A percentile compares a stretch with the other conserved stretches of the same genome.
Evolutionary conservation across 2,888 invertebrate genomes (phyloP).

Genomic region (Philaethria dido): DNA sequence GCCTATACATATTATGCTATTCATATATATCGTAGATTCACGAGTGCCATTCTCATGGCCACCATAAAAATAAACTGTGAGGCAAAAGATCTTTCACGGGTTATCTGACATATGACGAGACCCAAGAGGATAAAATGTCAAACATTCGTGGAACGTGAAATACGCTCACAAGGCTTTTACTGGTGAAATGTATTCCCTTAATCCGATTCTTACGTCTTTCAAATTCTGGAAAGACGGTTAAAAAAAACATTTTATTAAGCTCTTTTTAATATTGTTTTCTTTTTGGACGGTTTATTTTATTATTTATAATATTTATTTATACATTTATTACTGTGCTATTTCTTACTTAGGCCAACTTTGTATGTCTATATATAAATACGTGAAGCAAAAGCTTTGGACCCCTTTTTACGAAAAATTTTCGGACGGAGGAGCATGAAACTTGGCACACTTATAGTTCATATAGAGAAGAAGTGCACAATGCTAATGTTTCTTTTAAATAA

Average conservation of each 20-base stretch:
- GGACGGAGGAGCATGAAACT: too few relatives aligned
- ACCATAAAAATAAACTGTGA: constrained; percentile 14
- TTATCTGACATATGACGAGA: constrained; percentile 26
- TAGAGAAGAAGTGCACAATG: too few relatives aligned
- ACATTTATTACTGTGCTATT: too few relatives aligned
- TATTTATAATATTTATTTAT: not conserved
- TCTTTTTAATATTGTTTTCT: not conserved
- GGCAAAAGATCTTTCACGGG: not conserved
- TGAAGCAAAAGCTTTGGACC: too few relatives aligned
- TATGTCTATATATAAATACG: not conserved
- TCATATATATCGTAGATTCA: too few relatives aligned
- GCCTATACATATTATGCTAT: not conserved
- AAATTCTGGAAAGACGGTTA: not conserved
- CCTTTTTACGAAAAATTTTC: too few relatives aligned
- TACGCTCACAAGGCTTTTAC: constrained; percentile 11
- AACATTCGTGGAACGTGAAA: constrained; percentile 26
- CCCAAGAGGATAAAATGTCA: constrained; percentile 19
- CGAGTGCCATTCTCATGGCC: not conserved
- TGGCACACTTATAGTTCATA: too few relatives aligned
- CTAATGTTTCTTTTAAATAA: too few relatives aligned
- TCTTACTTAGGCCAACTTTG: not conserved
- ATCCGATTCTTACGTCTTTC: constrained; percentile 6
- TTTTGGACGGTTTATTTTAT: too few relatives aligned
- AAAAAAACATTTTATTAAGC: not conserved
- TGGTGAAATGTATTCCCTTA: constrained; percentile 19